A percentile compares a stretch with the other conserved stretches of the same genome.
Conservation (phyloP, 2,797 vertebrate genomes). For the Alectoris magna region DNA sequence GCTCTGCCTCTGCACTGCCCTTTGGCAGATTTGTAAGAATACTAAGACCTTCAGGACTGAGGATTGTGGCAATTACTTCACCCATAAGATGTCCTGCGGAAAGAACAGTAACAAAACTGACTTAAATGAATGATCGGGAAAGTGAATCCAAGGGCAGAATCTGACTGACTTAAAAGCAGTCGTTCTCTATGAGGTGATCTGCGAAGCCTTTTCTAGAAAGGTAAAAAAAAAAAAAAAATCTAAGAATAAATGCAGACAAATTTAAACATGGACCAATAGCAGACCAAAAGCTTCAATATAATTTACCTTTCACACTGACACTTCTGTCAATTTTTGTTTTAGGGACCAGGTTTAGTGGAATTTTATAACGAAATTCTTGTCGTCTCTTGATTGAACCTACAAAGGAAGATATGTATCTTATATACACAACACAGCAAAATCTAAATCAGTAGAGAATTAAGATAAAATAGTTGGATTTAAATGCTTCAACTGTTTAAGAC, state of each 20-base stretch:
- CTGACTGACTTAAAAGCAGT: background rate
- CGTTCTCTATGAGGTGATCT: background rate
- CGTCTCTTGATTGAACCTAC: slow-evolving; percentile 73
- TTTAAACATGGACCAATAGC: background rate
- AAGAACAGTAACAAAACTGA: background rate
- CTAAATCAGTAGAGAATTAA: background rate
- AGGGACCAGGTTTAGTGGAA: slow-evolving; percentile 87
- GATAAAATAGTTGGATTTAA: background rate
- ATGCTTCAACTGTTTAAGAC: background rate
- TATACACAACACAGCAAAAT: background rate
- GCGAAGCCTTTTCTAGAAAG: background rate
- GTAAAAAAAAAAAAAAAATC: background rate
- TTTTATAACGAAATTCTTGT: slow-evolving; percentile 80
- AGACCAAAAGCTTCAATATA: background rate
- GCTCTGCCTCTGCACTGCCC: slow-evolving; percentile 85
- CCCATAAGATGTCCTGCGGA: slow-evolving; percentile 87
- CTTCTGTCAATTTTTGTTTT: slow-evolving; percentile 84
- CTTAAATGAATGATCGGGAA: background rate
- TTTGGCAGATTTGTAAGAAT: slow-evolving; percentile 81
- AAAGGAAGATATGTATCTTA: slow-evolving; percentile 6
- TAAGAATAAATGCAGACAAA: background rate
- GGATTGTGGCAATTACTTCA: slow-evolving; percentile 78
- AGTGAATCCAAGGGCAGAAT: background rate
- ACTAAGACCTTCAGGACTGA: slow-evolving; percentile 77
- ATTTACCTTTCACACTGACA: slow-evolving; percentile 87